Evolutionary conservation across 2,888 invertebrate species (phyloP).

Genomic region (Oxycera nigricornis): DNA sequence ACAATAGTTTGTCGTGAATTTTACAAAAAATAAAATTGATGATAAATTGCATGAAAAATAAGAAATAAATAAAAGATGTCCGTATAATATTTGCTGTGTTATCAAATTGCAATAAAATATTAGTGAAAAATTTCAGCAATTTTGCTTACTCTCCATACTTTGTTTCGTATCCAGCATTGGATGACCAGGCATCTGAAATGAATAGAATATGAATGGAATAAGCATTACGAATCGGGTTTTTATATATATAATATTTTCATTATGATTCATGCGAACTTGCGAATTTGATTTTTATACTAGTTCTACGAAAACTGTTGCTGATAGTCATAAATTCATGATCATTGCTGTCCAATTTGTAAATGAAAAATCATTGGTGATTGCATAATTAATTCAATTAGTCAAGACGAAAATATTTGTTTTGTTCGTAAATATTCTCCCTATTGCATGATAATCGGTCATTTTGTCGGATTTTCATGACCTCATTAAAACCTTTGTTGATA

Average conservation of each 20-base stretch:
- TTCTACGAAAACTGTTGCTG: too few relatives aligned
- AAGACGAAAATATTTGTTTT: too few relatives aligned
- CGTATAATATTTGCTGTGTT: neutral
- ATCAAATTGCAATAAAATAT: neutral
- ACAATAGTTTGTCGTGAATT: neutral
- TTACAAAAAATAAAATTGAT: neutral
- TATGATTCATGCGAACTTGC: neutral
- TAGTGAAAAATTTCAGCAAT: slow-evolving; percentile 26
- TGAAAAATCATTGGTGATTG: too few relatives aligned
- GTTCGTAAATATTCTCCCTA: neutral
- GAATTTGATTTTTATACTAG: too few relatives aligned
- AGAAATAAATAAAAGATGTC: neutral
- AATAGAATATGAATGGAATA: neutral
- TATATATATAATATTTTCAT: neutral
- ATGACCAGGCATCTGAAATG: slow-evolving; percentile 37
- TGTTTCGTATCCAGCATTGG: slow-evolving; percentile 31
- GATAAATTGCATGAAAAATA: slow-evolving; percentile 15
- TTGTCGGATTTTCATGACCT: neutral
- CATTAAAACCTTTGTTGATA: neutral
- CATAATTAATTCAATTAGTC: too few relatives aligned
- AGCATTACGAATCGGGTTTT: too few relatives aligned
- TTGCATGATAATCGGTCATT: slow-evolving; percentile 1
- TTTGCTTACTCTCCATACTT: slow-evolving; percentile 43
- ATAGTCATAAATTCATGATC: neutral
- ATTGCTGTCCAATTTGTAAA: too few relatives aligned